Conservation (phyloP, 2,888 invertebrate species). For the Harpalus rufipes region DNA sequence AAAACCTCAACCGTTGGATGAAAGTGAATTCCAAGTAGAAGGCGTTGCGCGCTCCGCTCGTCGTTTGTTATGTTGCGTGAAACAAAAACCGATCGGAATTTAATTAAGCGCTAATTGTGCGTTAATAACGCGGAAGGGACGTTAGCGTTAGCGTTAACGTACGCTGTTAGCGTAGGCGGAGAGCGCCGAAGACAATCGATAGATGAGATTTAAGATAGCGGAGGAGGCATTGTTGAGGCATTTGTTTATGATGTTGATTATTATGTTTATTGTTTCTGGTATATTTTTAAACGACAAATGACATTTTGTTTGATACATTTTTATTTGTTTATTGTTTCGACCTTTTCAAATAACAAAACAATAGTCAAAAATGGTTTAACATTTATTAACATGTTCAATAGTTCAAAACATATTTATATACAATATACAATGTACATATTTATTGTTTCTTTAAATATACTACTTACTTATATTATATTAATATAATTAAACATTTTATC, state of each 20-base stretch:
- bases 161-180: neutral
- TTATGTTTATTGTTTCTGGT: slow-evolving; percentile 1
- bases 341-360: neutral
- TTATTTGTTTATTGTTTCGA: neutral
- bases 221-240: neutral
- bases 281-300: neutral
- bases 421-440: no score
- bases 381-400: neutral
- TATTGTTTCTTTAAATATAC: no score
- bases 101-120: slow-evolving; percentile 64
- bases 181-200: slow-evolving; percentile 8
- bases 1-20: slow-evolving; percentile 38
- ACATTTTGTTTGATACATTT: neutral
- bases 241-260: slow-evolving; percentile 6
- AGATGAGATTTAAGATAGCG: neutral
- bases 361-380: neutral
- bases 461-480: no score
- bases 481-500: no score
- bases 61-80: slow-evolving; percentile 72
- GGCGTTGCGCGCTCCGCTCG: slow-evolving; percentile 19
- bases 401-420: neutral
- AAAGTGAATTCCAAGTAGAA: slow-evolving; percentile 50
- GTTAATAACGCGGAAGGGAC: slow-evolving; percentile 57
- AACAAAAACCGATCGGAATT: slow-evolving; percentile 63
- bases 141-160: slow-evolving; percentile 17